Percentiles rank a stretch among this genome's conserved stretches.
These are phyloP conservation scores for Magallana nippona DNA, from an alignment of 2,888 invertebrate genomes.

Conservation along the genomic window DNA sequence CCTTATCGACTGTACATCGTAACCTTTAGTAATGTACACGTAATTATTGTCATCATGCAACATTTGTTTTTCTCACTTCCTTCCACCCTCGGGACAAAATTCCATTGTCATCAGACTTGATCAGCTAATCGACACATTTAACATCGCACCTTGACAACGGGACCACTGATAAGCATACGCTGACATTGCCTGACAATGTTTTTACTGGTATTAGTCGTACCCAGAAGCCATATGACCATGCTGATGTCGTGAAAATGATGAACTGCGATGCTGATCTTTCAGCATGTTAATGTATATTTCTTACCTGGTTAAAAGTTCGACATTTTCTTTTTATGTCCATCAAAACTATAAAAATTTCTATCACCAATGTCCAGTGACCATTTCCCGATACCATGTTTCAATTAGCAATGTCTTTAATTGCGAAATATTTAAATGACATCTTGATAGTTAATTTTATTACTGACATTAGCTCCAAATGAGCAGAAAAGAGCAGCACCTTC, in stretches of 20 bases:
- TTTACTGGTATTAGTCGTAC: constrained; percentile 18
- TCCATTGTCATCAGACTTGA: constrained; percentile 1
- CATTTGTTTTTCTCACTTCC: constrained; percentile 33
- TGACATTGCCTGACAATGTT: constrained; percentile 8
- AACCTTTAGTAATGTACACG: constrained; percentile 19
- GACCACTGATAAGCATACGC: neutral
- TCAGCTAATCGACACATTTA: constrained; percentile 31
- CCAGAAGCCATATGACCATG: neutral
- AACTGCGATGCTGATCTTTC: neutral
- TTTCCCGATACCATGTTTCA: too few relatives aligned
- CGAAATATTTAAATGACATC: too few relatives aligned
- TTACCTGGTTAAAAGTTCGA: constrained; percentile 2
- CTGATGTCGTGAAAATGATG: constrained; percentile 12
- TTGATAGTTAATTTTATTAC: too few relatives aligned
- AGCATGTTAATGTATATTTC: constrained; percentile 2
- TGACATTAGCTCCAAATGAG: too few relatives aligned
- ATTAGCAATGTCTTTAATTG: too few relatives aligned
- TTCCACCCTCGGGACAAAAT: constrained; percentile 20
- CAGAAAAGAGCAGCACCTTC: too few relatives aligned
- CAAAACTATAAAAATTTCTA: neutral
- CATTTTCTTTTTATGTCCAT: neutral
- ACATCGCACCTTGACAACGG: constrained; percentile 19
- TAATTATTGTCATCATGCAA: constrained; percentile 25
- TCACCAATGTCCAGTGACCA: neutral
- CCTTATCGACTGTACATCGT: constrained; percentile 9